These are phyloP conservation scores for Acanthosepion esculentum DNA, from an alignment of 2,888 invertebrate species.

Conservation along the genomic window DNA sequence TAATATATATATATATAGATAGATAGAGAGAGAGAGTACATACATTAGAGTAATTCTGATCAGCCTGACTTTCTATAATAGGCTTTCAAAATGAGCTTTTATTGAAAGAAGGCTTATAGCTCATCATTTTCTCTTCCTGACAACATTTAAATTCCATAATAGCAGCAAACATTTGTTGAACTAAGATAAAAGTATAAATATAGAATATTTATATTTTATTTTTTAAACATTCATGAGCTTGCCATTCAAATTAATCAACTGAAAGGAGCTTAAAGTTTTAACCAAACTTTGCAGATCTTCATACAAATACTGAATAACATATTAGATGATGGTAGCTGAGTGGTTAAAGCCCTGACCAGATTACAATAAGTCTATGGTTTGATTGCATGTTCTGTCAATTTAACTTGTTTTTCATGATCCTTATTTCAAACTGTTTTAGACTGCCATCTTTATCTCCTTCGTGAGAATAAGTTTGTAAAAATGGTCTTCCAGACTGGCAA, in stretches of 20 bases:
- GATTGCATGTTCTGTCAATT: background rate
- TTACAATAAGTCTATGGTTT: background rate
- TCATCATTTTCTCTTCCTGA: conserved; percentile 2
- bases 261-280: background rate
- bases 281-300: background rate
- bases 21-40: background rate
- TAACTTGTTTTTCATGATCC: no score
- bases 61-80: background rate
- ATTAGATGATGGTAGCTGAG: background rate
- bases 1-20: background rate
- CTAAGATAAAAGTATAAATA: background rate
- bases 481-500: no score
- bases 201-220: background rate
- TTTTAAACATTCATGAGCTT: background rate
- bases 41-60: background rate
- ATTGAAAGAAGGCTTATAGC: background rate
- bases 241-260: background rate
- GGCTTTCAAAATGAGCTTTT: conserved; percentile 15
- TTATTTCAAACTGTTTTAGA: no score
- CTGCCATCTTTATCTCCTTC: no score
- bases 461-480: no score
- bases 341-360: background rate
- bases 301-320: background rate
- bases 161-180: background rate
- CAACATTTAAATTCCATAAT: background rate